Evolutionary conservation across 1,140 invertebrate genomes (phyloP).

Genomic region (Oedothorax gibbosus): DNA sequence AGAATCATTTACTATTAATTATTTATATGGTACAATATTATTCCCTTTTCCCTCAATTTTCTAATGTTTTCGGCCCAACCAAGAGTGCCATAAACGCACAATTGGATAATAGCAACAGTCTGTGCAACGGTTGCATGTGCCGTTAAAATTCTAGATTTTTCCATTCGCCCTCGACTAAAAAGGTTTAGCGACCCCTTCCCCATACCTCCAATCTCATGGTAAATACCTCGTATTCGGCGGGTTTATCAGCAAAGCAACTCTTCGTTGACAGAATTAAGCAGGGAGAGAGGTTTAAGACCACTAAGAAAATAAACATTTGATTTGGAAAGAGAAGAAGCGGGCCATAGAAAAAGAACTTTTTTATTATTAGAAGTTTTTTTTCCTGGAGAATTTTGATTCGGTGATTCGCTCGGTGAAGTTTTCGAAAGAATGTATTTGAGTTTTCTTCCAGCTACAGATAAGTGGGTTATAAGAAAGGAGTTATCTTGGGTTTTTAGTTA

Average conservation of each 20-base stretch:
- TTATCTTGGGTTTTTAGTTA: too few species aligned
- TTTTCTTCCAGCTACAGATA: not conserved
- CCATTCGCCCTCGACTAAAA: not conserved
- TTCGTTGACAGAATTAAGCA: slow-evolving; percentile 7
- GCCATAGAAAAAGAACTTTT: not conserved
- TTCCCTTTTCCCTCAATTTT: too few species aligned
- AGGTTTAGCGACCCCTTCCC: not conserved
- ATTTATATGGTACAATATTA: too few species aligned
- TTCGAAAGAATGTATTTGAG: not conserved
- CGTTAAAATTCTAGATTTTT: not conserved
- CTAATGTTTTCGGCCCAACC: too few species aligned
- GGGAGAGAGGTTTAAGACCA: slow-evolving; percentile 7
- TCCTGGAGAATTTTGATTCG: not conserved
- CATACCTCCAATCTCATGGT: slow-evolving; percentile 2
- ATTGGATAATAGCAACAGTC: too few species aligned
- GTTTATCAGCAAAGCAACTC: not conserved
- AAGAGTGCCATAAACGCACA: too few species aligned
- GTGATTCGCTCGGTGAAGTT: not conserved
- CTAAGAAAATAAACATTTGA: slow-evolving; percentile 37
- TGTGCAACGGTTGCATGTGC: too few species aligned
- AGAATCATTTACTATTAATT: too few species aligned
- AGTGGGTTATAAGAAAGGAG: too few species aligned
- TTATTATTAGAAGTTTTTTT: not conserved
- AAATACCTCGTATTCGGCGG: slow-evolving; percentile 25
- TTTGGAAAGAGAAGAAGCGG: not conserved